Evolutionary conservation across 2,113 vertebrate genomes (phyloP), one percentile per base, ranked within the genome.

Genomic region (Entomyzon cyanotis): DNA sequence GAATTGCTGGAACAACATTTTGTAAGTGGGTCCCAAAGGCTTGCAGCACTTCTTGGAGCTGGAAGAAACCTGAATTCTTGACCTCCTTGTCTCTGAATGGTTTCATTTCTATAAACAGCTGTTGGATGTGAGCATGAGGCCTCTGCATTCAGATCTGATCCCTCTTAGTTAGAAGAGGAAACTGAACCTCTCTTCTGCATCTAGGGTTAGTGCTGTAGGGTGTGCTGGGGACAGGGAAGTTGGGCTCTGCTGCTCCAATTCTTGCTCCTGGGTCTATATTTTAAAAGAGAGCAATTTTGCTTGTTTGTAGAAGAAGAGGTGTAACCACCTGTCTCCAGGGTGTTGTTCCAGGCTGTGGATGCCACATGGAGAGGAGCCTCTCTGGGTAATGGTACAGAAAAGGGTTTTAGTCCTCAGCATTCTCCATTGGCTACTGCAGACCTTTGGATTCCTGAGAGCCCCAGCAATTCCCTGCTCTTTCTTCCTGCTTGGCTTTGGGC

Each of bases 101-200:
- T 75, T 79, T 65, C 56, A 58, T 31, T 73, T 25, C 74, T 75
- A 1, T 44, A 11, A 82, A 10, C 60, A 90, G 41, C 65, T 76
- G 62, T 10, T 68, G 53, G 46, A n/a, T 73, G 28, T 47, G 23
- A 64, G 78, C 2, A 2, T 33, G 49, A 62, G 46, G 56, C 39
- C 78, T 92, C 53, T 76, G 53, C 67, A 73, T 73, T 86, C 63
- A 86, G 53, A 68, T 88, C 73, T 69, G 63, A 80, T 69, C 42
- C 46, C 7, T 58, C 59, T 77, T 46, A 80, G 46, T 64, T 76
- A 80, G 62, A 88, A 92, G 55, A 90, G 85, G 94, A 85, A 95
- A 80, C 55, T 5, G 55, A 90, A 46, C 18, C 16, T 76, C 47
- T 91, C 47, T 68, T 82, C 73, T 3, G 6, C 20, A 25, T 52